Evolutionary conservation across 2,888 invertebrate genomes (phyloP).

Genomic region (Lamellibrachia columna): DNA sequence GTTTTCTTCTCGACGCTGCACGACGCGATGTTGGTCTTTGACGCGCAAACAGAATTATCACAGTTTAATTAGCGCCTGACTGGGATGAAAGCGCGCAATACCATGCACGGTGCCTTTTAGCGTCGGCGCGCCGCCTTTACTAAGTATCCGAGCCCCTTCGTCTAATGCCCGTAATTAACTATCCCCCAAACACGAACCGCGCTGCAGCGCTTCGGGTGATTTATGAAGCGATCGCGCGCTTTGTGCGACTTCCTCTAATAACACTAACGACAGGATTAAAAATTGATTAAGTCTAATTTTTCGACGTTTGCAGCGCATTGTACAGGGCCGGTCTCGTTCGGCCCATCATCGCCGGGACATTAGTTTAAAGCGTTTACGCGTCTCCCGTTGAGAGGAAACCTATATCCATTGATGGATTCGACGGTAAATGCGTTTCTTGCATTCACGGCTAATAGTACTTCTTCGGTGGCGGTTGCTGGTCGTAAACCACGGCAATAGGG

Average conservation of each 20-base stretch:
- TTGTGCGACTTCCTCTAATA: not conserved
- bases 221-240: not conserved
- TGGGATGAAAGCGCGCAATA: not conserved
- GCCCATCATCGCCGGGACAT: not conserved
- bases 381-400: constrained; percentile 3
- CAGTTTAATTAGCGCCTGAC: constrained; percentile 2
- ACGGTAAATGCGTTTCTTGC: not conserved
- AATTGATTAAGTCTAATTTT: constrained; percentile 16
- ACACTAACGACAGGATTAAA: constrained; percentile 16
- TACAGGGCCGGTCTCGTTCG: not conserved
- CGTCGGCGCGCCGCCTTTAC: not conserved
- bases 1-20: not conserved
- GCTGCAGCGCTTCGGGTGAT: not conserved
- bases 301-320: not conserved
- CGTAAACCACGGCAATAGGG: not conserved
- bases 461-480: not conserved
- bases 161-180: constrained; percentile 1
- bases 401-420: constrained; percentile 11
- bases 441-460: constrained; percentile 16
- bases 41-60: not conserved
- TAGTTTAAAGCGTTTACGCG: constrained; percentile 5
- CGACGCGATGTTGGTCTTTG: not conserved
- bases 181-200: not conserved
- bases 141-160: not conserved
- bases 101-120: not conserved